phyloP scores from a whole-genome alignment of 2,888 invertebrate genomes.

The Leptinotarsa tumamoca region DNA sequence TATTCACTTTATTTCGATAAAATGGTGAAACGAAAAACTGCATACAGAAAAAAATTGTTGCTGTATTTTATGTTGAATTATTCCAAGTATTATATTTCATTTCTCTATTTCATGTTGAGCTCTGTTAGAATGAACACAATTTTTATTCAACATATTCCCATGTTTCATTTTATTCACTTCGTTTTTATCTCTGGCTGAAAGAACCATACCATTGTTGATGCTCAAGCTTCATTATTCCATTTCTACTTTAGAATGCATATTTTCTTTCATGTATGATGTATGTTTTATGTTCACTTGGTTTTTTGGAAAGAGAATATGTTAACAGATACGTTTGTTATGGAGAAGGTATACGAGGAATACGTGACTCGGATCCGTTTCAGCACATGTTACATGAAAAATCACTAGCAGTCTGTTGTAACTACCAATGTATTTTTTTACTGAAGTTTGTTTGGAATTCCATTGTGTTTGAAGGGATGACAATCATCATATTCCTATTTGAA shows the following conservation, averaged over 20 bases:
- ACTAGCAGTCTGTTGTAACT: too few relatives aligned
- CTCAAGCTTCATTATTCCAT: slow-evolving; percentile 27
- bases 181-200: background rate
- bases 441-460: too few relatives aligned
- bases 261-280: slow-evolving; percentile 20
- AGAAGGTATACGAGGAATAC: background rate
- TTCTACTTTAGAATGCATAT: slow-evolving; percentile 26
- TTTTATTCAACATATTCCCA: background rate
- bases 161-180: background rate
- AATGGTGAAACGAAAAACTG: too few relatives aligned
- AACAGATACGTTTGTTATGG: background rate
- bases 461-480: too few relatives aligned
- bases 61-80: background rate
- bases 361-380: too few relatives aligned
- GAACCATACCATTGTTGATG: slow-evolving; percentile 10
- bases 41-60: too few relatives aligned
- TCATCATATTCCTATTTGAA: too few relatives aligned
- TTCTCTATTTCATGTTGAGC: background rate
- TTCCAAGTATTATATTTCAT: background rate
- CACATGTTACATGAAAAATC: too few relatives aligned
- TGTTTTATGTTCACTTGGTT: slow-evolving; percentile 17
- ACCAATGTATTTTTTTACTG: too few relatives aligned
- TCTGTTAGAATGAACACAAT: background rate
- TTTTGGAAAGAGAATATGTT: slow-evolving; percentile 5
- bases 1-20: too few relatives aligned